These are phyloP conservation scores for Hyperoplus lanceolatus DNA, from an alignment of 2,797 vertebrate species.

Conservation along the genomic window DNA sequence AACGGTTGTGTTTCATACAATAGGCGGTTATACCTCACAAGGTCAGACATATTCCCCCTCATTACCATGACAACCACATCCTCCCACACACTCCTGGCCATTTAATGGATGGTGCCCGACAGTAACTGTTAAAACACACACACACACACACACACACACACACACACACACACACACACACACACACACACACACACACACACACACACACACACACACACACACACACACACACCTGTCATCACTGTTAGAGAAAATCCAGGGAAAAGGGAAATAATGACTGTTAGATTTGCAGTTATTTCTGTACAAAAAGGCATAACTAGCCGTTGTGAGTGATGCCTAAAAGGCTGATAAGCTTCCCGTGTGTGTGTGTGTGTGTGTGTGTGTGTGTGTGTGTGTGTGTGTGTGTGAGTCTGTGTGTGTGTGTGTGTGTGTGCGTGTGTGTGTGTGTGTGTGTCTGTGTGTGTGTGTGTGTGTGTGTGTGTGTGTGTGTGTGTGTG, in stretches of 20 bases:
- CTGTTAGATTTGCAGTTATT: slow-evolving; percentile 32
- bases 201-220: too few species aligned
- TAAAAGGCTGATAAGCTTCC: slow-evolving; percentile 39
- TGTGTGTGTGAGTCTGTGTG: too few species aligned
- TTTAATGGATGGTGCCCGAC: slow-evolving; percentile 7
- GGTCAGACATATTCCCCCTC: slow-evolving; percentile 3
- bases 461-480: too few species aligned
- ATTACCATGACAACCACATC: neutral
- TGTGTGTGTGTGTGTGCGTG: too few species aligned
- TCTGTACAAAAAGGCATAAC: slow-evolving; percentile 25
- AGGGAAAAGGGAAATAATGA: slow-evolving; percentile 28
- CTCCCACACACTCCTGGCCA: neutral
- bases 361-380: too few species aligned
- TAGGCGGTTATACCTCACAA: neutral
- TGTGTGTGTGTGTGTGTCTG: too few species aligned
- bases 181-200: too few species aligned
- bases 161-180: too few species aligned
- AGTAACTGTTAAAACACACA: neutral
- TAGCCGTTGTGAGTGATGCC: slow-evolving; percentile 25
- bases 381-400: too few species aligned
- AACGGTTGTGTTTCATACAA: neutral
- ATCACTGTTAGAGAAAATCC: slow-evolving; percentile 9
- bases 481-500: too few species aligned
- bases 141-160: too few species aligned
- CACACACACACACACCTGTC: slow-evolving; percentile 23